phyloP scores from a whole-genome alignment of 2,888 invertebrate genomes.

The Helobdella robusta region DNA sequence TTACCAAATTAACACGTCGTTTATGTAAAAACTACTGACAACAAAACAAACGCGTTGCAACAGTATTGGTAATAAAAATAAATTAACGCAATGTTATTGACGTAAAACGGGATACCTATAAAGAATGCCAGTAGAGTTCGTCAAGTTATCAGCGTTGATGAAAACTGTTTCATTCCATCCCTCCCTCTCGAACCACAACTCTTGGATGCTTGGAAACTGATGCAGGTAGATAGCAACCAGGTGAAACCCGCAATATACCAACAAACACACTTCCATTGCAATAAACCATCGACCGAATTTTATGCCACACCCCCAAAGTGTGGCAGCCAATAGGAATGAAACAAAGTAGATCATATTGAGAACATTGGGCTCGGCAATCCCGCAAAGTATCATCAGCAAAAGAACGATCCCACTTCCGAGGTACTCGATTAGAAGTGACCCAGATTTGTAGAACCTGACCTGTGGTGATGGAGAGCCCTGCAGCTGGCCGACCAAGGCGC shows the following conservation, averaged over 20 bases:
- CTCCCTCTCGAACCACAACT: constrained; percentile 47
- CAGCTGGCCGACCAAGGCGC: no score
- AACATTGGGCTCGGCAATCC: constrained; percentile 70
- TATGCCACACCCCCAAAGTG: constrained; percentile 62
- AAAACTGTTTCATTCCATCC: no score
- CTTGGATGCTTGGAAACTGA: constrained; percentile 73
- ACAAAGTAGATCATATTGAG: constrained; percentile 76
- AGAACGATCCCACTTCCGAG: constrained; percentile 40
- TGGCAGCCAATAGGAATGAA: constrained; percentile 70
- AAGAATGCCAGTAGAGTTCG: not conserved
- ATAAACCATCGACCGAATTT: constrained; percentile 70
- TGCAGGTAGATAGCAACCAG: constrained; percentile 66
- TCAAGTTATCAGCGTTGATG: constrained; percentile 51
- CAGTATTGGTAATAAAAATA: no score
- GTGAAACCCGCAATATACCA: constrained; percentile 66
- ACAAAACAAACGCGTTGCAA: no score
- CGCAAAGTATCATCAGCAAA: constrained; percentile 47
- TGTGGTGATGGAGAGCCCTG: no score
- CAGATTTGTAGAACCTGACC: not conserved
- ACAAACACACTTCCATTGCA: constrained; percentile 42
- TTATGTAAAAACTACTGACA: no score
- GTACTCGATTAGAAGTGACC: constrained; percentile 34
- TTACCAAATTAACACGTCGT: no score
- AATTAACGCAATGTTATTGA: not conserved
- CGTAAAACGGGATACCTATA: not conserved